Evolutionary conservation across 2,113 vertebrate species (phyloP).

Genomic region (Redunca redunca): DNA sequence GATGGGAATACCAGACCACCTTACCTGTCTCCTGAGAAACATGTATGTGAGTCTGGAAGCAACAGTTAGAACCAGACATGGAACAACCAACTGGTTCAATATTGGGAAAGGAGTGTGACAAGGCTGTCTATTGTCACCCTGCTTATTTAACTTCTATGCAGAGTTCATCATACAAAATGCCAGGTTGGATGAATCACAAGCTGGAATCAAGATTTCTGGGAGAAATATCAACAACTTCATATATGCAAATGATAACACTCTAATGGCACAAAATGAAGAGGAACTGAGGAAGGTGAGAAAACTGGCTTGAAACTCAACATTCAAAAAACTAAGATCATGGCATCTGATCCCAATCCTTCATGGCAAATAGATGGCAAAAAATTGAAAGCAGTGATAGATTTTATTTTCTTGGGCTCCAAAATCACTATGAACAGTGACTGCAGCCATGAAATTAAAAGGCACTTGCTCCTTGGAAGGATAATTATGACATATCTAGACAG

Average conservation of each 20-base stretch:
- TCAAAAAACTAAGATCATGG: neutral
- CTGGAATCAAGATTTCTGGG: neutral
- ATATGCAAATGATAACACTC: neutral
- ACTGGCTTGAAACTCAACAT: neutral
- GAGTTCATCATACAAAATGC: neutral
- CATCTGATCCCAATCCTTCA: neutral
- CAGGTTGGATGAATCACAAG: neutral
- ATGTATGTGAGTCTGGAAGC: neutral
- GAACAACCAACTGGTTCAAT: neutral
- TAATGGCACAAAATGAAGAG: neutral
- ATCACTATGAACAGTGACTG: neutral
- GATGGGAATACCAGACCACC: neutral
- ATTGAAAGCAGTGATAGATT: neutral
- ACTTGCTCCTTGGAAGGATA: neutral
- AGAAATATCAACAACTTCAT: neutral
- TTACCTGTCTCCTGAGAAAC: neutral
- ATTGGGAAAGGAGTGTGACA: neutral
- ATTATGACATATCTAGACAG: neutral
- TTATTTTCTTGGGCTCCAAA: neutral
- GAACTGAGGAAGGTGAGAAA: neutral
- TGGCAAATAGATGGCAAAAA: neutral
- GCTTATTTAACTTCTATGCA: neutral
- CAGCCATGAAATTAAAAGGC: neutral
- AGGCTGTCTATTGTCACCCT: neutral
- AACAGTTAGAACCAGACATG: neutral